Evolutionary conservation across 2,888 invertebrate species (phyloP).

Genomic region (Pseudeuparius sepicola): DNA sequence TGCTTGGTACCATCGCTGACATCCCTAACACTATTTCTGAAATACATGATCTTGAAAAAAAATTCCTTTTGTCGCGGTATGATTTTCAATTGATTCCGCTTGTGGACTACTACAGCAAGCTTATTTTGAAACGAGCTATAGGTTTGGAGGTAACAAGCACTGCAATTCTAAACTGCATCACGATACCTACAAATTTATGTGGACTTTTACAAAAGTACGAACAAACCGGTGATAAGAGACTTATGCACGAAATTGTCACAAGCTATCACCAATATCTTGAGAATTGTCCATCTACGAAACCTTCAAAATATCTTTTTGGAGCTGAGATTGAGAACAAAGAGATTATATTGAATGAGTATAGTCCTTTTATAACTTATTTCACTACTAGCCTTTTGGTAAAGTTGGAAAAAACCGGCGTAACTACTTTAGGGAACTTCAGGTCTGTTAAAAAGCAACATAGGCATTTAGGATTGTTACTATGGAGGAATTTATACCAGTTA

Average conservation of each 20-base stretch:
- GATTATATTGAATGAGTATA: no score
- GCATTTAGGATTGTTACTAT: constrained; percentile 45
- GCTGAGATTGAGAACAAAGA: constrained; percentile 14
- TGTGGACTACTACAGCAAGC: no score
- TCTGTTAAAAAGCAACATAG: constrained; percentile 43
- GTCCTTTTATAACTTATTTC: constrained; percentile 24
- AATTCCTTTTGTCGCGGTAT: no score
- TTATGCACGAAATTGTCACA: constrained; percentile 31
- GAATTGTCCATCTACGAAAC: constrained; percentile 26
- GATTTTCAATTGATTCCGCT: no score
- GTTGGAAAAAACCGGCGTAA: no score
- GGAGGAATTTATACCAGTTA: constrained; percentile 53
- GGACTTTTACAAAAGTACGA: constrained; percentile 27
- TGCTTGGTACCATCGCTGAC: no score
- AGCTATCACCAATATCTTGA: constrained; percentile 27
- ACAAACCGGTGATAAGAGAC: constrained; percentile 24
- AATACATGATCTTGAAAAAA: no score
- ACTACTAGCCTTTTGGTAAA: constrained; percentile 26
- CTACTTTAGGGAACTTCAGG: constrained; percentile 44
- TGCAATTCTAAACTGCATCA: no score
- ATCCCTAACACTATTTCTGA: no score
- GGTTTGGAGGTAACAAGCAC: no score
- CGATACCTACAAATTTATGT: constrained; percentile 28
- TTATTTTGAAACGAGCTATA: no score
- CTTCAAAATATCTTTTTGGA: constrained; percentile 21